A percentile compares a stretch with the other conserved stretches of the same genome.
phyloP scores from a whole-genome alignment of 2,797 vertebrate genomes.

The Sebastiscus albofasciatus region DNA sequence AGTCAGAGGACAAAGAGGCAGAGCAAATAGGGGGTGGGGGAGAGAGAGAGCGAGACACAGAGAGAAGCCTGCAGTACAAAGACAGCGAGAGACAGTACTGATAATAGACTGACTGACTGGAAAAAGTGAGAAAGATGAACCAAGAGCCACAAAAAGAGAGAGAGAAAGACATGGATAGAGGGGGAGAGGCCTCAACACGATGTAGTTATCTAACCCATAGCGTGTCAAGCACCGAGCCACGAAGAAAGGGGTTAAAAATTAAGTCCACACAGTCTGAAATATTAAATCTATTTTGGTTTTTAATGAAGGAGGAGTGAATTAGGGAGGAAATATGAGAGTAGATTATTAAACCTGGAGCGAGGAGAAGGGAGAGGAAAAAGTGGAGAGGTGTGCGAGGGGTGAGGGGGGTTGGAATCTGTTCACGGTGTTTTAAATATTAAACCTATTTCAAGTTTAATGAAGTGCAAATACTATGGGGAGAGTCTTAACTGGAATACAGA shows the following conservation, averaged over 20 bases:
- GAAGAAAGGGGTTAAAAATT: conserved; percentile 75
- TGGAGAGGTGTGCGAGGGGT: conserved; percentile 66
- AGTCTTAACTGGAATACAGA: conserved; percentile 84
- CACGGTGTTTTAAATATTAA: conserved; percentile 88
- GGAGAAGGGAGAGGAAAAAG: conserved; percentile 58
- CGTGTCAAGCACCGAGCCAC: conserved; percentile 45
- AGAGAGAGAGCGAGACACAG: conserved; percentile 28
- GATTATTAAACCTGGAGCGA: conserved; percentile 81
- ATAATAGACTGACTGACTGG: conserved; percentile 52
- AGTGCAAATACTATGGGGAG: conserved; percentile 88
- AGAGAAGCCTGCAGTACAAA: conserved; percentile 55
- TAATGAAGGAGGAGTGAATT: conserved; percentile 83
- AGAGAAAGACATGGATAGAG: background rate
- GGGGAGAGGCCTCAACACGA: conserved; percentile 34
- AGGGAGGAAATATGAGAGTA: conserved; percentile 82
- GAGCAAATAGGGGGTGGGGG: conserved; percentile 54
- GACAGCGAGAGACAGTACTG: conserved; percentile 50
- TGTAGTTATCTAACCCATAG: conserved; percentile 51
- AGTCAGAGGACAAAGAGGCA: conserved; percentile 70
- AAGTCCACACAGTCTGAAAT: conserved; percentile 79
- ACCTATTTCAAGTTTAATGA: conserved; percentile 89
- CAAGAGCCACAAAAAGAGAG: conserved; percentile 23
- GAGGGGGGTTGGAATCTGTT: conserved; percentile 82
- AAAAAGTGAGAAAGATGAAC: conserved; percentile 65
- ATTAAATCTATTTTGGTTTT: conserved; percentile 85